phyloP scores from a whole-genome alignment of 2,888 invertebrate genomes.

The Caenorhabditis sp. region DNA sequence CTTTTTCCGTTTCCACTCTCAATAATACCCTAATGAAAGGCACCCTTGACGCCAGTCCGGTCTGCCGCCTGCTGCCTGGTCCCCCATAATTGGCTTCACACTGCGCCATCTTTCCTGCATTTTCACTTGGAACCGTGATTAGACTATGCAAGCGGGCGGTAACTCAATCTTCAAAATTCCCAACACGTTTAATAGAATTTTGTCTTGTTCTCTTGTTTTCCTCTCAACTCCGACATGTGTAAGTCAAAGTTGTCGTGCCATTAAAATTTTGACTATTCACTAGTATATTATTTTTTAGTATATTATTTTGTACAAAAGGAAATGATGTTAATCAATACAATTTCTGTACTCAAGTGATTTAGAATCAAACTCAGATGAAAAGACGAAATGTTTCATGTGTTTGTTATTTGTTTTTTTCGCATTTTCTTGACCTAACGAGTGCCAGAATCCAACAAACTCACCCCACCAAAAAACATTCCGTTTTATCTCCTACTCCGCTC shows the following conservation, averaged over 20 bases:
- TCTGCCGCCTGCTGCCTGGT: conserved; percentile 33
- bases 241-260: too few relatives aligned
- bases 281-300: too few relatives aligned
- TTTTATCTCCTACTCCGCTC: conserved; percentile 24
- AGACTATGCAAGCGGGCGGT: conserved; percentile 34
- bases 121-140: conserved; percentile 45
- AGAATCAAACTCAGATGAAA: too few relatives aligned
- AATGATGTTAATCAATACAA: too few relatives aligned
- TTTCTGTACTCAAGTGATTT: too few relatives aligned
- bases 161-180: conserved; percentile 50
- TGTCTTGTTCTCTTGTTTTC: not conserved
- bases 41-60: conserved; percentile 46
- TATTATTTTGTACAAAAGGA: too few relatives aligned
- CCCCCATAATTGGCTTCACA: conserved; percentile 57
- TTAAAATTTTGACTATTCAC: too few relatives aligned
- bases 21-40: conserved; percentile 60
- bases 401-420: not conserved
- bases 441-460: conserved; percentile 16
- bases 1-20: conserved; percentile 29
- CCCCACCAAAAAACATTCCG: not conserved
- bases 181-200: conserved; percentile 32
- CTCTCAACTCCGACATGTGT: not conserved
- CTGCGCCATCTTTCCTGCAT: conserved; percentile 34
- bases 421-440: conserved; percentile 41
- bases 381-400: not conserved